Conservation (phyloP, 2,797 vertebrate species). For the Galagoides demidoff region DNA sequence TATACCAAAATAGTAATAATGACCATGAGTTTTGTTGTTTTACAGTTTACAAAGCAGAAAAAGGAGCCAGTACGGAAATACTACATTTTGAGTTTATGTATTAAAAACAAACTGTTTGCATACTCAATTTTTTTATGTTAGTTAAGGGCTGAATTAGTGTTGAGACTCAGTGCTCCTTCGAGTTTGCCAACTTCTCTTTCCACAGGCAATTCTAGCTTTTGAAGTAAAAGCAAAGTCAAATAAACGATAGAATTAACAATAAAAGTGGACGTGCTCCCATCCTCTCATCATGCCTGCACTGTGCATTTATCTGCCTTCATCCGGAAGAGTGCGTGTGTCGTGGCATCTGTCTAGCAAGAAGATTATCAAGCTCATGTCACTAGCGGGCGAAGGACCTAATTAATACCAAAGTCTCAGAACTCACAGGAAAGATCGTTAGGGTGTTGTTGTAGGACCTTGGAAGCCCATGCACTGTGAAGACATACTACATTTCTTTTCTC, state of each 20-base stretch:
- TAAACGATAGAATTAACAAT: not conserved
- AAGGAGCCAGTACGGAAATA: not conserved
- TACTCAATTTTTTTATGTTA: not conserved
- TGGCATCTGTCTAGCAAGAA: not conserved
- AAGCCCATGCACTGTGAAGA: not conserved
- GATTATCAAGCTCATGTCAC: not conserved
- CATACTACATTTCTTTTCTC: not conserved
- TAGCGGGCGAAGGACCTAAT: not conserved
- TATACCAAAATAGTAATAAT: not conserved
- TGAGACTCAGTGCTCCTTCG: not conserved
- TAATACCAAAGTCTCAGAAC: not conserved
- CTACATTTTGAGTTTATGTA: not conserved
- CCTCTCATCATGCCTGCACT: not conserved
- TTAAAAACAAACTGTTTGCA: not conserved
- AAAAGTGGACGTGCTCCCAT: not conserved
- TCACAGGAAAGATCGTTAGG: not conserved
- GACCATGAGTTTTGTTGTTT: not conserved
- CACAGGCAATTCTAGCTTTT: not conserved
- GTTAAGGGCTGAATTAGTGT: not conserved
- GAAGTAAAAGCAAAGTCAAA: conserved; percentile 36
- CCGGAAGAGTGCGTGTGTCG: not conserved
- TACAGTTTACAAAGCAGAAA: not conserved
- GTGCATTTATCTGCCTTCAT: not conserved
- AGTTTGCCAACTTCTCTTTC: not conserved
- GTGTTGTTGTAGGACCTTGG: not conserved